Conservation (phyloP, 2,888 invertebrate genomes). For the Coleophora deauratella region DNA sequence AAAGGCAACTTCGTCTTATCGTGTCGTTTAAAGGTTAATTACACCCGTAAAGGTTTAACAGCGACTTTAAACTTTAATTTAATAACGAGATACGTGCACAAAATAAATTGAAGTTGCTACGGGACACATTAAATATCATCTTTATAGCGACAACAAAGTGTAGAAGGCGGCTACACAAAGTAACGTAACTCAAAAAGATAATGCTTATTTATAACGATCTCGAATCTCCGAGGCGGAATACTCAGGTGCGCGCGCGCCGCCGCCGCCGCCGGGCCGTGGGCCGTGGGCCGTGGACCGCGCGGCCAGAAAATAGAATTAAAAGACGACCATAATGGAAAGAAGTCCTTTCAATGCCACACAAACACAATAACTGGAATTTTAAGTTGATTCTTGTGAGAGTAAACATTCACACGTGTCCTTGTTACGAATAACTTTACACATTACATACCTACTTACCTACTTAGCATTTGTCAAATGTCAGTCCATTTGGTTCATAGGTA, state of each 20-base stretch:
- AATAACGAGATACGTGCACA: background rate
- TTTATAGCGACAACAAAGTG: conserved; percentile 7
- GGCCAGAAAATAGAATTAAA: conserved; percentile 22
- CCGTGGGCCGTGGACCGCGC: background rate
- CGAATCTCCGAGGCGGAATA: conserved; percentile 15
- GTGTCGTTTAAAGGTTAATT: too few species aligned
- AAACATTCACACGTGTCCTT: conserved; percentile 7
- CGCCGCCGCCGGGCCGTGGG: background rate
- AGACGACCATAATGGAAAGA: conserved; percentile 54
- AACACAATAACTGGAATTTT: conserved; percentile 47
- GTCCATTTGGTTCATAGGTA: too few species aligned
- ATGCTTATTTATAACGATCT: conserved; percentile 1
- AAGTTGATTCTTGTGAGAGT: conserved; percentile 20
- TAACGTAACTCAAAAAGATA: conserved; percentile 9
- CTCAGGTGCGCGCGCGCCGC: conserved; percentile 24
- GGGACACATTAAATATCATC: background rate
- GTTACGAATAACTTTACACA: too few species aligned
- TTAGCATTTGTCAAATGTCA: too few species aligned
- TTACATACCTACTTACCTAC: too few species aligned
- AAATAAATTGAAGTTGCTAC: background rate
- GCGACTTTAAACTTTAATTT: too few species aligned
- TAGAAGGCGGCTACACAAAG: conserved; percentile 16
- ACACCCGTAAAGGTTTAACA: too few species aligned
- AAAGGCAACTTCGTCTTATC: too few species aligned
- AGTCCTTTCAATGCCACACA: conserved; percentile 47